Base-by-base conservation (phyloP, 2,797 vertebrate species). In the Hybognathus amarus region DNA sequence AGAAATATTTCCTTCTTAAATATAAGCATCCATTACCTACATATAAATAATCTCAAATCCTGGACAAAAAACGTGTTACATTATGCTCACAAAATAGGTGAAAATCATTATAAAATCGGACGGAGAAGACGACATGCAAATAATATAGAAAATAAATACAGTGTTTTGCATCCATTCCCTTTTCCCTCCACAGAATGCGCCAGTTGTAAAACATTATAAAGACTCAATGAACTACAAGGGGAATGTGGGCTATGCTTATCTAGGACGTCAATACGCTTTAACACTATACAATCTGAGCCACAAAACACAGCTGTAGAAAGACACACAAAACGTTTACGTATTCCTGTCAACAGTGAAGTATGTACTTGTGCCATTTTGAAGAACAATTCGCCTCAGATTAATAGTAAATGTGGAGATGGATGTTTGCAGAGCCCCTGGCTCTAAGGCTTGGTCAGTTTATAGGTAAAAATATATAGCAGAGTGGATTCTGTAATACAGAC, bases 1-100 rank as follows among this genome's bases (percentile, higher is more conserved):
- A 98, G 97, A 99, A 98, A 99, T 98, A 97, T 97, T 97, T 97
- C 96, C 96, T 96, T 97, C 96, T 99, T 99, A 99, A 99, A 99
- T 99, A 99, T 97, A 98, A 97, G 97, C 97, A 99, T 99, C 96
- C 98, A 97, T 97, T 95, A 97, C 96, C 96, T 96, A 98, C 97
- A 96, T 98, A 99, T 98, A 99, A 99, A 99, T 99, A 97, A 96
- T 96, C 94, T 95, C 95, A 95, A 96, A 94, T 95, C 96, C 95
- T 92, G 95, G 97, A 98, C 97, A 95, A 96, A 83, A 79, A 97
- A 97, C 94, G 95, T 95, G 96, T 94, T 95, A 90, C 91, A 95
- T 95, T 96, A 97, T 96, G 96, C 93, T 96, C 96, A 97, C 97
- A 94, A 97, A 96, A 94, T 95, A 95, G 91, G 76, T 86, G 80